These are phyloP conservation scores for Drosophila siamana DNA, from an alignment of 2,888 invertebrate species.

Conservation along the genomic window DNA sequence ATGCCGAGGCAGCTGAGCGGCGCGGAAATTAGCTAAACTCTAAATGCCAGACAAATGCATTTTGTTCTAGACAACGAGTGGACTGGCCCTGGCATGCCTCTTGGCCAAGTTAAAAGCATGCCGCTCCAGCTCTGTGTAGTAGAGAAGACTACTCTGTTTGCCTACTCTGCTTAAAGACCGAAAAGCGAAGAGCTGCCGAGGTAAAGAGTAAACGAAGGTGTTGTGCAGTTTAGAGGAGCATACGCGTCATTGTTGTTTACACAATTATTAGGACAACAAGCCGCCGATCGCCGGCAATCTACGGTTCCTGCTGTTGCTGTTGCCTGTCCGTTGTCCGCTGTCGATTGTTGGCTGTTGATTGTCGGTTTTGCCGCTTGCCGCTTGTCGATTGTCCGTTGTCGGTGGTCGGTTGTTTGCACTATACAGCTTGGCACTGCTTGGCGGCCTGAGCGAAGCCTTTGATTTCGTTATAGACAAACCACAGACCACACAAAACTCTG, in stretches of 20 bases:
- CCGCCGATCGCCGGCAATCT: constrained; percentile 73
- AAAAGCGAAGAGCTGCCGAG: constrained; percentile 5
- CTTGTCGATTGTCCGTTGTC: constrained; percentile 10
- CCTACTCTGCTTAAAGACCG: constrained; percentile 57
- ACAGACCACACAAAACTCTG: constrained; percentile 55
- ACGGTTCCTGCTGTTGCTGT: constrained; percentile 33
- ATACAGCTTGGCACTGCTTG: constrained; percentile 23
- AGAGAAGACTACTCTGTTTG: constrained; percentile 43
- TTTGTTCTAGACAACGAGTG: constrained; percentile 65
- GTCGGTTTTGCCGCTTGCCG: constrained; percentile 51
- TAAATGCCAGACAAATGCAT: constrained; percentile 79
- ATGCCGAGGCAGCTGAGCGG: constrained; percentile 54
- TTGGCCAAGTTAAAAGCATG: constrained; percentile 74
- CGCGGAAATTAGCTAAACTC: constrained; percentile 82
- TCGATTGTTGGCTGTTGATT: constrained; percentile 33
- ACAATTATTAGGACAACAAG: constrained; percentile 84
- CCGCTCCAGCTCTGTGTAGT: constrained; percentile 52
- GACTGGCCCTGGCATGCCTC: constrained; percentile 44
- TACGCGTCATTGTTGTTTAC: constrained; percentile 83
- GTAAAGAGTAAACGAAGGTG: constrained; percentile 2
- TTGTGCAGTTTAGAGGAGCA: constrained; percentile 43
- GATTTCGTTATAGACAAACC: constrained; percentile 42
- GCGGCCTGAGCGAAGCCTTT: constrained; percentile 26
- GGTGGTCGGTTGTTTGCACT: constrained; percentile 46
- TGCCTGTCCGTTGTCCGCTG: constrained; percentile 29